These are phyloP conservation scores for Caenorhabditis sp. DNA, from an alignment of 2,888 invertebrate species.

Conservation along the genomic window DNA sequence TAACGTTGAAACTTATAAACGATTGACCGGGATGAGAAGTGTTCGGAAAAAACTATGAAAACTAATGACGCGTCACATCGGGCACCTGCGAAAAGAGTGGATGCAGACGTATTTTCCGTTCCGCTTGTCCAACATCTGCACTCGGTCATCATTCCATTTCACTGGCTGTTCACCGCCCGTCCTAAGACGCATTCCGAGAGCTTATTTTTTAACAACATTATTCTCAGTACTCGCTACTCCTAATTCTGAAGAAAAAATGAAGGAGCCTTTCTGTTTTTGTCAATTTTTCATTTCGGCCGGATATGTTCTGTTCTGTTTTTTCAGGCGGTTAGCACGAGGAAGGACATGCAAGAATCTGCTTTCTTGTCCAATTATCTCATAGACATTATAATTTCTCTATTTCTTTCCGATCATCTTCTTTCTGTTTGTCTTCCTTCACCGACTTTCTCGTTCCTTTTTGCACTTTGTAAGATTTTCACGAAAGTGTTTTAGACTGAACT, in stretches of 20 bases:
- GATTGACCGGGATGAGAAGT: no score
- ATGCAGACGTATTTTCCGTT: conserved; percentile 30
- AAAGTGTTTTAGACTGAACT: neutral
- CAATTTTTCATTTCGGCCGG: no score
- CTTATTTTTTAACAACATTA: conserved; percentile 2
- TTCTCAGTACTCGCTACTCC: neutral
- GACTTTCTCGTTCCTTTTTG: neutral
- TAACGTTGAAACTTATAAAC: no score
- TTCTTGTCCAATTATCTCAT: no score
- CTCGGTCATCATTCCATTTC: conserved; percentile 51
- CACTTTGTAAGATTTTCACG: neutral
- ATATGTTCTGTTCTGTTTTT: no score
- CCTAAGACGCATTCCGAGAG: conserved; percentile 19
- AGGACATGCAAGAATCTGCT: no score
- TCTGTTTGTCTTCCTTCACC: neutral
- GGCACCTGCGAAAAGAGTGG: conserved; percentile 27
- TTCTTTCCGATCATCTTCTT: neutral
- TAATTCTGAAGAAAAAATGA: neutral
- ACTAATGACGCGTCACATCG: conserved; percentile 40
- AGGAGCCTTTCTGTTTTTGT: no score
- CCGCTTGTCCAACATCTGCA: conserved; percentile 46
- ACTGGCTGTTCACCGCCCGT: conserved; percentile 43
- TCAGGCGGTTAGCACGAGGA: no score
- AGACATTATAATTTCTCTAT: no score
- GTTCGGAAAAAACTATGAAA: conserved; percentile 25